These are phyloP conservation scores for Mya arenaria DNA, from an alignment of 1,140 invertebrate species.

Conservation along the genomic window DNA sequence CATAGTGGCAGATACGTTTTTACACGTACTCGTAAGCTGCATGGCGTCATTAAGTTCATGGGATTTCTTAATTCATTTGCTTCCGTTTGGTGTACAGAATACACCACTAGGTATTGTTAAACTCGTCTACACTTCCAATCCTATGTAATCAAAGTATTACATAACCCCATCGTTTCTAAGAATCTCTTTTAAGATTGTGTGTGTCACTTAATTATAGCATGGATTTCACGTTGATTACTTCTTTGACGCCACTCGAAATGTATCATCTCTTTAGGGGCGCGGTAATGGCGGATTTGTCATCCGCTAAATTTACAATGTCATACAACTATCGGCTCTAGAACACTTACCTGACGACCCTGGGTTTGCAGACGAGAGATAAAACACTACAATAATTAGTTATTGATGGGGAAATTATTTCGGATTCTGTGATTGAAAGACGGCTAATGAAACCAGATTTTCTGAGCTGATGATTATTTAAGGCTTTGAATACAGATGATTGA, in stretches of 20 bases:
- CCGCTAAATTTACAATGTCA: constrained; percentile 32
- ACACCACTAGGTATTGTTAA: neutral
- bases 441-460: neutral
- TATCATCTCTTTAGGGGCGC: constrained; percentile 1
- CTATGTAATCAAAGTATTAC: neutral
- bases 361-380: constrained; percentile 18
- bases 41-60: too few species aligned
- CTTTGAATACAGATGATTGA: neutral
- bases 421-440: neutral
- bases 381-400: constrained; percentile 36
- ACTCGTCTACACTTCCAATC: neutral
- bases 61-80: too few species aligned
- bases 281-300: constrained; percentile 18
- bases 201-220: neutral
- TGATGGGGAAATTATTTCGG: neutral
- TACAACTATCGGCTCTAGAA: neutral
- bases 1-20: too few species aligned
- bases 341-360: constrained; percentile 13
- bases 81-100: too few species aligned
- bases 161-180: neutral
- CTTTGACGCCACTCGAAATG: neutral
- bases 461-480: neutral
- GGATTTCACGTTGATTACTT: neutral
- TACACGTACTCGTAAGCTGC: too few species aligned
- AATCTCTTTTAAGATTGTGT: neutral